A percentile compares a stretch with the other conserved stretches of the same genome.
phyloP scores from a whole-genome alignment of 2,888 invertebrate genomes.

The Macaria liturata region DNA sequence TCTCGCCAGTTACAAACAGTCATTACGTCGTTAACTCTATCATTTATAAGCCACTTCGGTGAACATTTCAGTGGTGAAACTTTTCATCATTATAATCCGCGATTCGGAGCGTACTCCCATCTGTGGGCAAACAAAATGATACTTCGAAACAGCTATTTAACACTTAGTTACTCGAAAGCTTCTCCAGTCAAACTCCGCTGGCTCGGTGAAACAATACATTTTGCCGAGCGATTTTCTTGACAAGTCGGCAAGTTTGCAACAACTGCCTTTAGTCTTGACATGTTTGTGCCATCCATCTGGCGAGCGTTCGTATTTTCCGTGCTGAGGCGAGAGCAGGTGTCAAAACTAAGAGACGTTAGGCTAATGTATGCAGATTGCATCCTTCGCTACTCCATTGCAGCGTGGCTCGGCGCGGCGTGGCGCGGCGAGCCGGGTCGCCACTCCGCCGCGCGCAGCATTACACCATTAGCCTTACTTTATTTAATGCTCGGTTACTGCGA shows the following conservation, averaged over 20 bases:
- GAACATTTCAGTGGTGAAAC: constrained; percentile 22
- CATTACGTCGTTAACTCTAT: no score
- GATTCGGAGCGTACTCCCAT: constrained; percentile 23
- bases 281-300: constrained; percentile 75
- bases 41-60: background rate
- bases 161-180: constrained; percentile 52
- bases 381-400: constrained; percentile 56
- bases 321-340: constrained; percentile 72
- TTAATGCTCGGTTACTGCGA: constrained; percentile 50
- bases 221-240: constrained; percentile 46
- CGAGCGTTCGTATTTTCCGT: constrained; percentile 52
- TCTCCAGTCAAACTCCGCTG: constrained; percentile 45
- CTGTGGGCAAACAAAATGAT: constrained; percentile 36
- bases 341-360: constrained; percentile 79
- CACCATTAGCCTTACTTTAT: constrained; percentile 64
- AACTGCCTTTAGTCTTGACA: constrained; percentile 66
- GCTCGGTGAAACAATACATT: constrained; percentile 47
- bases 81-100: constrained; percentile 28
- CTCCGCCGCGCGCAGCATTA: constrained; percentile 48
- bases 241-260: constrained; percentile 59
- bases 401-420: constrained; percentile 36
- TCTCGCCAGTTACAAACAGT: no score
- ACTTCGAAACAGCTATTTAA: constrained; percentile 46
- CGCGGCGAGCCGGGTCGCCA: constrained; percentile 8
- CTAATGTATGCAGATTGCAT: constrained; percentile 83